These are phyloP conservation scores for Plodia interpunctella DNA, from an alignment of 1,140 invertebrate genomes.

Conservation along the genomic window DNA sequence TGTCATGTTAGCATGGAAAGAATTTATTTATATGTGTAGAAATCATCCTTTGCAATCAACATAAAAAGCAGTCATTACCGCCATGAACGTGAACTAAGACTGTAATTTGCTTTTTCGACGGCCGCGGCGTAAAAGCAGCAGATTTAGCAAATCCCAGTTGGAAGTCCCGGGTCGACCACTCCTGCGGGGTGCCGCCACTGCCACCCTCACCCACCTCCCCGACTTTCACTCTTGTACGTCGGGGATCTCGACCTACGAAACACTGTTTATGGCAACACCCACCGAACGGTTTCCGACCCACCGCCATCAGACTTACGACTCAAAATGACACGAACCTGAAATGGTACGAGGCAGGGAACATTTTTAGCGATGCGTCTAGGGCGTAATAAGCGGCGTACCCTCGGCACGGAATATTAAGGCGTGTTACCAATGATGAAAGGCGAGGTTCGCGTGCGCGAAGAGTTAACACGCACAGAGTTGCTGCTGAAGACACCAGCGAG, in stretches of 20 bases:
- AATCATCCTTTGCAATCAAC: neutral
- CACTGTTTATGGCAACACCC: slow-evolving; percentile 36
- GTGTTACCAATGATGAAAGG: slow-evolving; percentile 30
- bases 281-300: slow-evolving; percentile 34
- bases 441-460: slow-evolving; percentile 33
- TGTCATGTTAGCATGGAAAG: too few relatives aligned
- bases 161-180: slow-evolving; percentile 68
- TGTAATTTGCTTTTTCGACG: slow-evolving; percentile 43
- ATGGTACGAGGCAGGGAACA: slow-evolving; percentile 59
- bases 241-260: slow-evolving; percentile 63
- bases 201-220: slow-evolving; percentile 56
- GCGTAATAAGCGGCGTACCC: slow-evolving; percentile 52
- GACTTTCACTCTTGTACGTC: slow-evolving; percentile 68
- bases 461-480: slow-evolving; percentile 49
- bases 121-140: slow-evolving; percentile 57
- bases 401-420: slow-evolving; percentile 37
- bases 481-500: slow-evolving; percentile 68
- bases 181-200: slow-evolving; percentile 57
- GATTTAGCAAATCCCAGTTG: slow-evolving; percentile 70
- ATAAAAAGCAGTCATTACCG: neutral
- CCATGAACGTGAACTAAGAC: slow-evolving; percentile 15
- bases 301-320: slow-evolving; percentile 28
- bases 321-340: slow-evolving; percentile 35
- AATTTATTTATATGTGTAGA: neutral
- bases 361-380: slow-evolving; percentile 59